These are phyloP conservation scores for Lasiurus borealis DNA, from an alignment of 2,113 vertebrate genomes.

Conservation along the genomic window DNA sequence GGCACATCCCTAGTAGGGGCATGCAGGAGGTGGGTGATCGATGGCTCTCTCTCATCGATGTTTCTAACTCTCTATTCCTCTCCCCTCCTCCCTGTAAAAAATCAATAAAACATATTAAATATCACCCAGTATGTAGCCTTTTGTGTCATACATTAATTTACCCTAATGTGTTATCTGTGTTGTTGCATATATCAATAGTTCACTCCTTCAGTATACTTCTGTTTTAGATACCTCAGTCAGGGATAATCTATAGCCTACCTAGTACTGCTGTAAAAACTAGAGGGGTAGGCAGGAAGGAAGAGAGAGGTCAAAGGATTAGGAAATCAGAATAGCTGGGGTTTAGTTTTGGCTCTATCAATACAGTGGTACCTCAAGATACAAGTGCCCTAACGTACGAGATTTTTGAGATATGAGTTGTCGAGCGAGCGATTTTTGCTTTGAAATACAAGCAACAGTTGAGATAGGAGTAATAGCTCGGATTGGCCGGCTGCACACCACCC, in stretches of 20 bases:
- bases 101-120: background rate
- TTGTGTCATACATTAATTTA: slow-evolving; percentile 15
- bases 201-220: background rate
- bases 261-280: background rate
- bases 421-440: too few relatives aligned
- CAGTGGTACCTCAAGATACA: too few relatives aligned
- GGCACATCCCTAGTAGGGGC: too few relatives aligned
- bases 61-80: too few relatives aligned
- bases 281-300: background rate
- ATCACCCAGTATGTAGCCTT: background rate
- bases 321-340: slow-evolving; percentile 9
- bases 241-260: background rate
- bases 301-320: background rate
- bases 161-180: background rate
- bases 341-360: slow-evolving; percentile 25
- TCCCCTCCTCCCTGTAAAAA: too few relatives aligned
- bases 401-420: too few relatives aligned
- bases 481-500: too few relatives aligned
- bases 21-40: too few relatives aligned
- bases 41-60: too few relatives aligned
- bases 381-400: too few relatives aligned
- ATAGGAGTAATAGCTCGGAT: too few relatives aligned
- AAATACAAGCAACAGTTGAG: too few relatives aligned
- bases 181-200: background rate
- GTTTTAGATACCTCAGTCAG: slow-evolving; percentile 27